These are phyloP conservation scores for Pagrus major DNA, from an alignment of 2,113 vertebrate genomes.

Conservation along the genomic window DNA sequence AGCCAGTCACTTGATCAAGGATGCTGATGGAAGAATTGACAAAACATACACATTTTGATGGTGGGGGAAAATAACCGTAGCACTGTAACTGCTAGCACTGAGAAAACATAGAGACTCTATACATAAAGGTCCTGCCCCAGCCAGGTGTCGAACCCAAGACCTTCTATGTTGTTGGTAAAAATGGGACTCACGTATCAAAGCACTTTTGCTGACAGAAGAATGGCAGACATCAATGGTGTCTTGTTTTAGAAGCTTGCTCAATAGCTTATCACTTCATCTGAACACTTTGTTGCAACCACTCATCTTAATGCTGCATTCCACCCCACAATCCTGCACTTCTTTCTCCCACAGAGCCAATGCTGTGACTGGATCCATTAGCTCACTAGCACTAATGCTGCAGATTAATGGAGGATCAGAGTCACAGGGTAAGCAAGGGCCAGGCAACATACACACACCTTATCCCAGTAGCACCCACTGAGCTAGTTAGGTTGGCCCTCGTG, in stretches of 20 bases:
- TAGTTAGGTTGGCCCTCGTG: conserved; percentile 62
- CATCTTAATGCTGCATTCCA: conserved; percentile 37
- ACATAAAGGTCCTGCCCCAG: no score
- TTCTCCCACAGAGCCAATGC: conserved; percentile 46
- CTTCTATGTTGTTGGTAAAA: background rate
- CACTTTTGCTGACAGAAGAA: background rate
- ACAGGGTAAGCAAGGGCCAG: conserved; percentile 58
- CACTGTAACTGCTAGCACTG: no score
- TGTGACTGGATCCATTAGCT: conserved; percentile 71
- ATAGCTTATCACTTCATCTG: conserved; percentile 23
- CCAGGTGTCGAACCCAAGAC: background rate
- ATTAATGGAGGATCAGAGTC: conserved; percentile 75
- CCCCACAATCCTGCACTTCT: background rate
- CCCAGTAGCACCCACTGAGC: conserved; percentile 41
- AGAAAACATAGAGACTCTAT: no score
- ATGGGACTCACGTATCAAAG: background rate
- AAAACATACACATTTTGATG: no score
- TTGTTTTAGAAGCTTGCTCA: conserved; percentile 9
- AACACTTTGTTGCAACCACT: conserved; percentile 22
- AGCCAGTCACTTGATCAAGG: no score
- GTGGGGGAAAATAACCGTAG: no score
- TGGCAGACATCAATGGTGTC: background rate
- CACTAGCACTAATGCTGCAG: conserved; percentile 67
- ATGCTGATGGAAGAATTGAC: no score
- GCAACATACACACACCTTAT: conserved; percentile 58